Conservation (phyloP, 1,140 invertebrate genomes). For the Epicauta chinensis region DNA sequence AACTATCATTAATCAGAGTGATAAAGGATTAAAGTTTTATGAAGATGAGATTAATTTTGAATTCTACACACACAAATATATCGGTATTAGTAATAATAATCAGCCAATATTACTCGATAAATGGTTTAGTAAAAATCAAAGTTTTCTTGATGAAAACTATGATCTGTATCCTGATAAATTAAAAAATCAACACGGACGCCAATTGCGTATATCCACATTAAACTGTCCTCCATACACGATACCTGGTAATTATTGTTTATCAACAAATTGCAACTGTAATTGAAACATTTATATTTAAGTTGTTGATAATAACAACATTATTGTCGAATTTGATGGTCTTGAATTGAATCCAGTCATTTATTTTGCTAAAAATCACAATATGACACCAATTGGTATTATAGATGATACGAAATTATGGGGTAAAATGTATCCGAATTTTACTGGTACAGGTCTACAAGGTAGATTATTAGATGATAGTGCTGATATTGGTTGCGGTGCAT, state of each 20-base stretch:
- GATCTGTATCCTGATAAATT: slow-evolving; percentile 21
- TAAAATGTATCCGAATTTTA: slow-evolving; percentile 10
- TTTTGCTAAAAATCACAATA: slow-evolving; percentile 4
- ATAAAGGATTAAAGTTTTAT: slow-evolving; percentile 13
- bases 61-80: too few species aligned
- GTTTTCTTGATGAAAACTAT: slow-evolving; percentile 8
- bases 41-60: neutral
- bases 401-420: slow-evolving; percentile 7
- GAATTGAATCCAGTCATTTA: neutral
- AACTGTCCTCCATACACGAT: too few species aligned
- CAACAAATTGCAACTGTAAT: slow-evolving; percentile 9
- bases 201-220: slow-evolving; percentile 13
- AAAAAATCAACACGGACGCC: slow-evolving; percentile 15
- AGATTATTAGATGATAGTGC: neutral
- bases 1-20: neutral
- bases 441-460: slow-evolving; percentile 1
- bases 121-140: slow-evolving; percentile 17
- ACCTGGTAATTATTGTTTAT: slow-evolving; percentile 15
- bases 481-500: slow-evolving; percentile 1
- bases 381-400: slow-evolving; percentile 1
- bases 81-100: slow-evolving; percentile 2
- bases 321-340: slow-evolving; percentile 3
- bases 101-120: slow-evolving; percentile 10
- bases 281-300: neutral
- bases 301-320: neutral